Conservation (phyloP, 2,888 invertebrate genomes). For the Leucozona laternaria region DNA sequence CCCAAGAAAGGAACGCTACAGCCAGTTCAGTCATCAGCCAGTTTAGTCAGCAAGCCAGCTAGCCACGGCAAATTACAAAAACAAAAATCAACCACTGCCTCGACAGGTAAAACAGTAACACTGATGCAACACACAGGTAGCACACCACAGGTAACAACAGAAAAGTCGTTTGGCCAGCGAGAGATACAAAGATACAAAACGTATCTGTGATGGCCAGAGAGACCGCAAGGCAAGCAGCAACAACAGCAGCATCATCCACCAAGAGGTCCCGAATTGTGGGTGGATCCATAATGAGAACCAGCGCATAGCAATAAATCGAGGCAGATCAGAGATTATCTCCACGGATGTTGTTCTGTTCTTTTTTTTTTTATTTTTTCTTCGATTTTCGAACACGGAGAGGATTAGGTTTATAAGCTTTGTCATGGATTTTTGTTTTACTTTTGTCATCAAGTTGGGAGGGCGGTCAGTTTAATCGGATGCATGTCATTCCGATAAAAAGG, state of each 20-base stretch:
- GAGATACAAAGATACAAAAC: conserved; percentile 59
- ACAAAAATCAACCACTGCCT: conserved; percentile 15
- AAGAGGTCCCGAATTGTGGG: conserved; percentile 75
- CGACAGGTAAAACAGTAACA: conserved; percentile 69
- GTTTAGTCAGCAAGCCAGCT: conserved; percentile 8
- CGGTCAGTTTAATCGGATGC: conserved; percentile 71
- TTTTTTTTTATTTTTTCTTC: neutral
- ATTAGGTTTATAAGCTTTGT: conserved; percentile 37
- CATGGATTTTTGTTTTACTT: conserved; percentile 36
- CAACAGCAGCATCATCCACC: conserved; percentile 59
- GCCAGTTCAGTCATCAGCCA: no score
- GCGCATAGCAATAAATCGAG: conserved; percentile 67
- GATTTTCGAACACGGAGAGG: conserved; percentile 17
- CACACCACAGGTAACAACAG: conserved; percentile 55
- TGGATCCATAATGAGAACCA: conserved; percentile 73
- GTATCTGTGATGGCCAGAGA: conserved; percentile 51
- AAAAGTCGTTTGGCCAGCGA: conserved; percentile 69
- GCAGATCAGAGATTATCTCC: conserved; percentile 65
- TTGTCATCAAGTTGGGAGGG: conserved; percentile 49
- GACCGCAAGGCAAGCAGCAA: conserved; percentile 19
- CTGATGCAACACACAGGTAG: conserved; percentile 49
- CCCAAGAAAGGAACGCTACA: conserved; percentile 64
- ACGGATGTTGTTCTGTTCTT: conserved; percentile 23
- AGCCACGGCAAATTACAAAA: conserved; percentile 29
- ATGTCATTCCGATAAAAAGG: conserved; percentile 56